These are phyloP conservation scores for Sinhomidia bicolor DNA, from an alignment of 2,888 invertebrate genomes.

Conservation along the genomic window DNA sequence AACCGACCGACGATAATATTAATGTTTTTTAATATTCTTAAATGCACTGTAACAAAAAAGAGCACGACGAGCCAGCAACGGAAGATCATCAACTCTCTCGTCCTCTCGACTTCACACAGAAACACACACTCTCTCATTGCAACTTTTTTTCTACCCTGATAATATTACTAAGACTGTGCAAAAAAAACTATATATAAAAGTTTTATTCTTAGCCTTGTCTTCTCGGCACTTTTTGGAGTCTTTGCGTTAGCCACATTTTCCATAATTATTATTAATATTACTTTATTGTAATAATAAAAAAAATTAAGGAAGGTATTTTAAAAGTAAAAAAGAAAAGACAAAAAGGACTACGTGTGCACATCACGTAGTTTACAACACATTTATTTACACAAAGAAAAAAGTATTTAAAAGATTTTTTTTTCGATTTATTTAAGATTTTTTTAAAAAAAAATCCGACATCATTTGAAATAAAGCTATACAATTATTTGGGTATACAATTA, in stretches of 20 bases:
- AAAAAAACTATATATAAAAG: not conserved
- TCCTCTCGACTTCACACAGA: not conserved
- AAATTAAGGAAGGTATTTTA: not conserved
- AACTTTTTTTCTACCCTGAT: not conserved
- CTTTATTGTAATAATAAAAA: too few species aligned
- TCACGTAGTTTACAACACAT: too few species aligned
- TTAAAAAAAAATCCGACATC: too few species aligned
- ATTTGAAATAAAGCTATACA: not conserved
- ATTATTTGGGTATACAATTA: too few species aligned
- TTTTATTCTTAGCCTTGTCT: slow-evolving; percentile 33
- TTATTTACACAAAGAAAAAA: too few species aligned
- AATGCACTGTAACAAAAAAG: slow-evolving; percentile 9
- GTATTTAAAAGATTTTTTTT: too few species aligned
- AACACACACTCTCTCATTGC: not conserved
- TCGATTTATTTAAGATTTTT: too few species aligned
- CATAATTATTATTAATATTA: not conserved
- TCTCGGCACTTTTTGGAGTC: slow-evolving; percentile 2
- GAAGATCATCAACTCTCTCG: slow-evolving; percentile 28
- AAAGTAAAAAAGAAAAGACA: slow-evolving; percentile 17
- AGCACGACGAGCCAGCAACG: not conserved
- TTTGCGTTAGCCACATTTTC: not conserved
- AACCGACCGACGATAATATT: too few species aligned
- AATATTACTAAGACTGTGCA: slow-evolving; percentile 31
- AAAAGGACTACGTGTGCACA: not conserved
- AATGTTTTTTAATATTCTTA: too few species aligned